Evolutionary conservation across 2,797 vertebrate genomes (phyloP).

Genomic region (Dromococcyx pavoninus): DNA sequence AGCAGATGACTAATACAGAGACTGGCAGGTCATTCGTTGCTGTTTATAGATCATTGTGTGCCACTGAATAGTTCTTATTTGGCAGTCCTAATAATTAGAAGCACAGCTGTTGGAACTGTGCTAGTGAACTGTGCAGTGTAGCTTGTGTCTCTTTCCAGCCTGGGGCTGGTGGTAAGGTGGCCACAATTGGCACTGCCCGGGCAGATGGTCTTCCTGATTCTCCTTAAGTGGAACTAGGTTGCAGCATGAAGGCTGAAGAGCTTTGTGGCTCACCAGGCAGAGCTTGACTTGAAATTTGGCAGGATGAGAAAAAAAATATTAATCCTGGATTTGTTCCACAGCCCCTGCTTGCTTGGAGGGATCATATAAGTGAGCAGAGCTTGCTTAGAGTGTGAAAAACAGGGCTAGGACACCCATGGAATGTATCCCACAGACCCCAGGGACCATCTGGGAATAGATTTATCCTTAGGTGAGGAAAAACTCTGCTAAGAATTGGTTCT

Average conservation of each 20-base stretch:
- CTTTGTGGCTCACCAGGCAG: background rate
- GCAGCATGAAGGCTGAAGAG: background rate
- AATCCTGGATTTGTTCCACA: background rate
- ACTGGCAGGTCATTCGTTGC: background rate
- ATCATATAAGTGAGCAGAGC: background rate
- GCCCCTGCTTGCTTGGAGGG: background rate
- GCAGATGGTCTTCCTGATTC: background rate
- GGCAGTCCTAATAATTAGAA: background rate
- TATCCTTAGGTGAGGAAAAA: constrained; percentile 13
- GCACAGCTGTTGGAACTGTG: background rate
- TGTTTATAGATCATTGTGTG: background rate
- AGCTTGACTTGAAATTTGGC: background rate
- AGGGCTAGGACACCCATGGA: background rate
- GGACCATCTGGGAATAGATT: background rate
- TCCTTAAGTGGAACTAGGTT: background rate
- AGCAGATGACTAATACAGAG: background rate
- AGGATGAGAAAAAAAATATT: background rate
- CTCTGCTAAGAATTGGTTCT: background rate
- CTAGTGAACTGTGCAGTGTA: background rate
- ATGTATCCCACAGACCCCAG: background rate
- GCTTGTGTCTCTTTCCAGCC: background rate
- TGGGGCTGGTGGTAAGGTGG: background rate
- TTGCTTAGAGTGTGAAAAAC: background rate
- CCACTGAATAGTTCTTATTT: background rate
- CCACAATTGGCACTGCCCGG: background rate